Evolutionary conservation across 2,888 invertebrate genomes (phyloP).

Genomic region (Acanthopleura granulata): DNA sequence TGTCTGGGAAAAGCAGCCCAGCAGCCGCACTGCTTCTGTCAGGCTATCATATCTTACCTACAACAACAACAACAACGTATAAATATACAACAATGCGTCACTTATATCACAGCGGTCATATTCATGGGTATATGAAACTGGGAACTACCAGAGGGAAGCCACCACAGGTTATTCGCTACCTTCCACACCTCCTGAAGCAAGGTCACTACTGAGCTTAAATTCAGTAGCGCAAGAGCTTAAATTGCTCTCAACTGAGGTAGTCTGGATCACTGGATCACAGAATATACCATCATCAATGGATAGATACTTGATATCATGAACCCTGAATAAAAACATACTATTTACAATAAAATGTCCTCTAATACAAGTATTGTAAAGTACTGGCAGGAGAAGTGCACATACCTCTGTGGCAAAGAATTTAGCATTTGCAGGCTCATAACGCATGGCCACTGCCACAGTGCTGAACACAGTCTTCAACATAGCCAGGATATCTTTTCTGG

Average conservation of each 20-base stretch:
- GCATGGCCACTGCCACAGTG: constrained; percentile 96
- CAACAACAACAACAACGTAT: constrained; percentile 14
- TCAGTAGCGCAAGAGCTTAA: no score
- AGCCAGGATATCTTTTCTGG: constrained; percentile 77
- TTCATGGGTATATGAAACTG: no score
- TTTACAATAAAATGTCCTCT: neutral
- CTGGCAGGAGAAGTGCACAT: constrained; percentile 33
- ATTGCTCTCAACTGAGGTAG: no score
- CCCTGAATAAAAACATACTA: neutral
- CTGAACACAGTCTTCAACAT: constrained; percentile 91
- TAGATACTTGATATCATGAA: no score
- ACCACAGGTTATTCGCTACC: no score
- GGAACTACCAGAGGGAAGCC: no score
- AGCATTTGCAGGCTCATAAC: constrained; percentile 99
- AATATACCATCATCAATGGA: no score
- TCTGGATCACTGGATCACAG: no score
- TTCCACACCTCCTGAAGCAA: no score
- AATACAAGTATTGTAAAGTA: neutral
- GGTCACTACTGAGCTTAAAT: no score
- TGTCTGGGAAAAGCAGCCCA: constrained; percentile 84
- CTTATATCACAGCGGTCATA: no score
- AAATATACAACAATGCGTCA: no score
- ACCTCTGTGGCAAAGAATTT: constrained; percentile 97
- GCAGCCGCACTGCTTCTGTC: constrained; percentile 89
- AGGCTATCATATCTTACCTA: constrained; percentile 94